Evolutionary conservation across 2,888 invertebrate species (phyloP).

Genomic region (Theretra japonica): DNA sequence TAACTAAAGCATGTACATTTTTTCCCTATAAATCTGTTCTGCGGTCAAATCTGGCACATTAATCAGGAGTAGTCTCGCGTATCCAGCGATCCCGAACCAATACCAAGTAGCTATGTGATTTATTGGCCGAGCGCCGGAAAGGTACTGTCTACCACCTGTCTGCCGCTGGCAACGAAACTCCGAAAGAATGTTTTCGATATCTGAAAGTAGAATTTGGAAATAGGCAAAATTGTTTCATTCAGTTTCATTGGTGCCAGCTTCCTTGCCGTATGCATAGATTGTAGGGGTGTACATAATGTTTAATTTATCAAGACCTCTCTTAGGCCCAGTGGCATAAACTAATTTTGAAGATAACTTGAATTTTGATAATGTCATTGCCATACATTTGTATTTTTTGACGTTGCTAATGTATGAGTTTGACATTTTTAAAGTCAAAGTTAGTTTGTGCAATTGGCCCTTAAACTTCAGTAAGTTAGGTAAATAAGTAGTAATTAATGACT

Average conservation of each 20-base stretch:
- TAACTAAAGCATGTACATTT: constrained; percentile 36
- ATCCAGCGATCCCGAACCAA: constrained; percentile 63
- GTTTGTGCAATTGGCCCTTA: too few relatives aligned
- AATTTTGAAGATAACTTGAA: too few relatives aligned
- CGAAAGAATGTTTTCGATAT: constrained; percentile 25
- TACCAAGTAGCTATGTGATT: constrained; percentile 72
- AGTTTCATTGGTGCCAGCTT: constrained; percentile 29
- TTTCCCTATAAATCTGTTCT: constrained; percentile 54
- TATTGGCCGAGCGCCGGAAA: constrained; percentile 66
- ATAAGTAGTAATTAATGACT: too few relatives aligned
- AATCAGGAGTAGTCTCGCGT: constrained; percentile 64
- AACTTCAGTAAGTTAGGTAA: too few relatives aligned
- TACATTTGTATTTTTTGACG: too few relatives aligned
- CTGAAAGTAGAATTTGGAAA: constrained; percentile 14
- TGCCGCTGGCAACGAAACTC: constrained; percentile 38
- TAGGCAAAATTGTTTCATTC: constrained; percentile 30
- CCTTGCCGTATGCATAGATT: neutral
- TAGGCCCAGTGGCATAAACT: too few relatives aligned
- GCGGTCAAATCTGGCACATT: constrained; percentile 71
- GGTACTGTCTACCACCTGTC: constrained; percentile 74
- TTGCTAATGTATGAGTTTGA: too few relatives aligned
- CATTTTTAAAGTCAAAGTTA: too few relatives aligned
- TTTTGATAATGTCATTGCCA: too few relatives aligned
- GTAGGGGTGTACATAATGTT: neutral
- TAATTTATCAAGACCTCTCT: too few relatives aligned